A percentile compares a stretch with the other conserved stretches of the same genome.
These are phyloP conservation scores for Pedionomus torquatus DNA, from an alignment of 2,113 vertebrate species.

Conservation along the genomic window DNA sequence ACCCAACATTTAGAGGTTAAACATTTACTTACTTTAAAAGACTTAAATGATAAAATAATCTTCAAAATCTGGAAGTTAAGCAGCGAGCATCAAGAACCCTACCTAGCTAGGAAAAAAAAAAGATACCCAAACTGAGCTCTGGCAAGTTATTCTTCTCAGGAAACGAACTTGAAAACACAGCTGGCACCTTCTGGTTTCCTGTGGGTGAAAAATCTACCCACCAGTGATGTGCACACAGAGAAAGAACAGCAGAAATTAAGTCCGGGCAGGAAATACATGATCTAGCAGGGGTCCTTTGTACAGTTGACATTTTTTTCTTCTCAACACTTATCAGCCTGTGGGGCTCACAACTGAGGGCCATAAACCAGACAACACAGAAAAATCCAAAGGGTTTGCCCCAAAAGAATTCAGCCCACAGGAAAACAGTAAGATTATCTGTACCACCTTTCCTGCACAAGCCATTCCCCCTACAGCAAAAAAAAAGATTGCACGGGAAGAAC, in stretches of 20 bases:
- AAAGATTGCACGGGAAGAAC: neutral
- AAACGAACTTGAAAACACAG: neutral
- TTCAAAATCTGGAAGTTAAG: neutral
- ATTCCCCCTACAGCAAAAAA: neutral
- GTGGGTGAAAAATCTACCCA: neutral
- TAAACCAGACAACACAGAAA: neutral
- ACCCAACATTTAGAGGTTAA: neutral
- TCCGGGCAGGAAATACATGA: neutral
- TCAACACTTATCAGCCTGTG: neutral
- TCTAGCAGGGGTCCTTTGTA: neutral
- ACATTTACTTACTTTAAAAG: neutral
- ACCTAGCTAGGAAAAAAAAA: neutral
- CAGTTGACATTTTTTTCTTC: neutral
- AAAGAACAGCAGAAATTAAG: neutral
- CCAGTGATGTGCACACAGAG: neutral
- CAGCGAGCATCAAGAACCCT: neutral
- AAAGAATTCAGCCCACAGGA: neutral
- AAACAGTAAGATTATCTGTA: accelerated
- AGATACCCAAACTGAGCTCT: neutral
- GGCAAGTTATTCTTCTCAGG: neutral
- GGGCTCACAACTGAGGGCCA: neutral
- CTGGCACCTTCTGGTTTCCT: neutral
- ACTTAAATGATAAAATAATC: neutral
- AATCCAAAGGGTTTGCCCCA: neutral
- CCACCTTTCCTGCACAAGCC: neutral